A percentile compares a stretch with the other conserved stretches of the same genome.
Conservation (phyloP, 2,888 invertebrate species). For the Cerastis rubricosa region DNA sequence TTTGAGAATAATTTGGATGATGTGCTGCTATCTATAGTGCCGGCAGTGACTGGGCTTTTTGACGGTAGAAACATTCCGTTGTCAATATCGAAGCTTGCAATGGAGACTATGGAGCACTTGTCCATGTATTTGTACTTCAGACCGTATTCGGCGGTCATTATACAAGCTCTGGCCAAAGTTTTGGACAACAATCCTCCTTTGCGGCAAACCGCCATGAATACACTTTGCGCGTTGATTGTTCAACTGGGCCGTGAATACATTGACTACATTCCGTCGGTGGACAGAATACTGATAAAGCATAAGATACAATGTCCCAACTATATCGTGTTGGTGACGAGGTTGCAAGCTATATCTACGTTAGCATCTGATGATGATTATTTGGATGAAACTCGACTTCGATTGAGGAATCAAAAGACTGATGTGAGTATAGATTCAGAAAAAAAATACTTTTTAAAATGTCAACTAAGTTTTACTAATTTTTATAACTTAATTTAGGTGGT, state of each 20-base stretch:
- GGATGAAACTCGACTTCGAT: constrained; percentile 91
- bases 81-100: constrained; percentile 93
- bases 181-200: constrained; percentile 95
- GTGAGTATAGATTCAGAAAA: constrained; percentile 78
- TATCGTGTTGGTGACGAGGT: constrained; percentile 94
- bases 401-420: constrained; percentile 93
- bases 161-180: constrained; percentile 97
- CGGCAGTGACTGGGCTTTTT: constrained; percentile 97
- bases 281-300: constrained; percentile 95
- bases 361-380: constrained; percentile 95
- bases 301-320: constrained; percentile 95
- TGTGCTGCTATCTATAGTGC: constrained; percentile 97
- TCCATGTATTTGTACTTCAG: constrained; percentile 97
- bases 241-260: constrained; percentile 98
- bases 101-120: constrained; percentile 97
- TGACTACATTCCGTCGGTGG: constrained; percentile 98
- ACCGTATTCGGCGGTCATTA: constrained; percentile 97
- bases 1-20: constrained; percentile 99
- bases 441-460: background rate
- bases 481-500: constrained; percentile 75
- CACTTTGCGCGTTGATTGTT: constrained; percentile 95
- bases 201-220: constrained; percentile 96
- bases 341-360: constrained; percentile 94
- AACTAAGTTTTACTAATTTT: background rate
- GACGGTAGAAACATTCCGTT: constrained; percentile 96